phyloP scores from a whole-genome alignment of 2,888 invertebrate species.

The Holacanthella duospinosa region DNA sequence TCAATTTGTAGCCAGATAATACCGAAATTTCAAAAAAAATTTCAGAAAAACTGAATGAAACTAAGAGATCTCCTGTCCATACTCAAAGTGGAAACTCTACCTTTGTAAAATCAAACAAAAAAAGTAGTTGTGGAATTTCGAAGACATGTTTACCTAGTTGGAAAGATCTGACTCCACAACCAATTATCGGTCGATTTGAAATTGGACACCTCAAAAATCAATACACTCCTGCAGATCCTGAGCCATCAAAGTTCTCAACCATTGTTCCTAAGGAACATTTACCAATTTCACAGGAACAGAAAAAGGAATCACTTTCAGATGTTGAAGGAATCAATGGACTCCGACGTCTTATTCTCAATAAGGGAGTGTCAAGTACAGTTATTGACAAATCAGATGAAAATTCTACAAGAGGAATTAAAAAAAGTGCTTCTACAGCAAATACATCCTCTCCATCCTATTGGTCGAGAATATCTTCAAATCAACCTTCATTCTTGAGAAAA shows the following conservation, averaged over 20 bases:
- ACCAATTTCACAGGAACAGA: too few relatives aligned
- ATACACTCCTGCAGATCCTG: too few relatives aligned
- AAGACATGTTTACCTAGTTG: neutral
- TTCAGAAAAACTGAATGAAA: too few relatives aligned
- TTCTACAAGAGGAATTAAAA: conserved; percentile 17
- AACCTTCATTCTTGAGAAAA: conserved; percentile 30
- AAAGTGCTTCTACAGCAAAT: conserved; percentile 35
- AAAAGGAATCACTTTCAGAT: conserved; percentile 31
- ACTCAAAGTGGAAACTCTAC: neutral
- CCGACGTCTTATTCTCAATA: conserved; percentile 31
- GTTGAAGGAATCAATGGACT: conserved; percentile 33
- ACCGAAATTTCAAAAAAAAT: too few relatives aligned
- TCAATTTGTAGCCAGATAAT: too few relatives aligned
- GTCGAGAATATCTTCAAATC: conserved; percentile 29
- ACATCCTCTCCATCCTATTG: conserved; percentile 34
- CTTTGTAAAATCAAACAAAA: neutral
- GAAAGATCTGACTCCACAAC: neutral
- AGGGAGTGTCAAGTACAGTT: conserved; percentile 8
- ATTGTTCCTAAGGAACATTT: neutral
- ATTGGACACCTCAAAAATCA: neutral
- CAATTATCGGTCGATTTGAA: neutral
- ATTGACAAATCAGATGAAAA: neutral
- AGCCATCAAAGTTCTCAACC: neutral
- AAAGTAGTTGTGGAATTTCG: neutral
- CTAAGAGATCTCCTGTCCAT: neutral